phyloP scores from a whole-genome alignment of 2,888 invertebrate genomes.

The Scaptomyza flava region DNA sequence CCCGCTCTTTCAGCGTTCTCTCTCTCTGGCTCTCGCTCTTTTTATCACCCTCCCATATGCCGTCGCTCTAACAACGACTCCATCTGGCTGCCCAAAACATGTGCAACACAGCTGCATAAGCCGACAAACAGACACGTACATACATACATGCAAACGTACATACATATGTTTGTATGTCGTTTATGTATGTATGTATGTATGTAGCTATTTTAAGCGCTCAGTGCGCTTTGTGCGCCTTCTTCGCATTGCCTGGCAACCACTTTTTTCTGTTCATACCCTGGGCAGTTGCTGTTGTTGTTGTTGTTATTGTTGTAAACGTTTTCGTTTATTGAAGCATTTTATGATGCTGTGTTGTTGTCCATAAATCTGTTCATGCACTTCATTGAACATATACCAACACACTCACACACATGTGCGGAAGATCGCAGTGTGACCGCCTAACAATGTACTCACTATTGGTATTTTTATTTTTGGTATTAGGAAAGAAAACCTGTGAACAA shows the following conservation, averaged over 20 bases:
- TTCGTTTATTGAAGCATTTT: constrained; percentile 75
- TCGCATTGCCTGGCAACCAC: constrained; percentile 67
- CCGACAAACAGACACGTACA: constrained; percentile 16
- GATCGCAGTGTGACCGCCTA: constrained; percentile 33
- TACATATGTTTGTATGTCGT: constrained; percentile 4
- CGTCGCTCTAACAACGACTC: constrained; percentile 7
- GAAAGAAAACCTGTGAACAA: background rate
- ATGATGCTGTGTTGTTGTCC: constrained; percentile 68
- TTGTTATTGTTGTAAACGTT: constrained; percentile 63
- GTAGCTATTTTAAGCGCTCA: constrained; percentile 52
- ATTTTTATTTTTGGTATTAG: constrained; percentile 11
- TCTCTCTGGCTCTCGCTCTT: background rate
- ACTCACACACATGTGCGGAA: constrained; percentile 10
- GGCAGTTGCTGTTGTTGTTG: constrained; percentile 48
- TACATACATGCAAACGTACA: constrained; percentile 4
- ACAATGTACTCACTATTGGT: background rate
- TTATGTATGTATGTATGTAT: constrained; percentile 5
- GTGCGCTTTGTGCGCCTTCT: constrained; percentile 49
- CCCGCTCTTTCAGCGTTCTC: background rate
- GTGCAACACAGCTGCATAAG: constrained; percentile 77
- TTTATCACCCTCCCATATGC: constrained; percentile 22
- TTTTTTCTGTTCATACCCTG: constrained; percentile 56
- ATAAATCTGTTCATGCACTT: constrained; percentile 77
- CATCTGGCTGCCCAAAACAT: constrained; percentile 59
- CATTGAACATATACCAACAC: constrained; percentile 55